Evolutionary conservation across 2,888 invertebrate species (phyloP).

Genomic region (Colletes collaris): DNA sequence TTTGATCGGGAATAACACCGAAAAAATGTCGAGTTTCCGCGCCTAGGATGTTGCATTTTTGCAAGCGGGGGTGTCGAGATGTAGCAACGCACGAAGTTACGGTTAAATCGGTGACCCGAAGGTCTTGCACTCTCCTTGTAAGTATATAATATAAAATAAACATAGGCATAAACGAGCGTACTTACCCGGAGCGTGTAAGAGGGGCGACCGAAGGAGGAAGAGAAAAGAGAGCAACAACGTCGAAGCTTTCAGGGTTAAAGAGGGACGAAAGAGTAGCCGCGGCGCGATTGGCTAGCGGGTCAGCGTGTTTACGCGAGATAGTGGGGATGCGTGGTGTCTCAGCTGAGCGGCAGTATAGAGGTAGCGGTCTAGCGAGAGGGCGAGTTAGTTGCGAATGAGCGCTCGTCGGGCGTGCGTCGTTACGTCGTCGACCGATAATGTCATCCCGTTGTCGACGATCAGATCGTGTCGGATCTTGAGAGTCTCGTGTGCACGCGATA

Average conservation of each 20-base stretch:
- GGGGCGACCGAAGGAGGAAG: slow-evolving; percentile 22
- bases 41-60: too few species aligned
- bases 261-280: slow-evolving; percentile 44
- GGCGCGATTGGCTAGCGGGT: slow-evolving; percentile 64
- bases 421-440: slow-evolving; percentile 74
- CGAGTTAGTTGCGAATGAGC: slow-evolving; percentile 82
- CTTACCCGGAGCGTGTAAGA: background rate
- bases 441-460: slow-evolving; percentile 76
- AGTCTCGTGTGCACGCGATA: slow-evolving; percentile 23
- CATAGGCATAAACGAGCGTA: too few species aligned
- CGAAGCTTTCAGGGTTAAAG: slow-evolving; percentile 45
- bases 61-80: too few species aligned
- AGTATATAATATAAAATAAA: too few species aligned
- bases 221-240: slow-evolving; percentile 60
- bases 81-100: too few species aligned
- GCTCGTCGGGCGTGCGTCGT: slow-evolving; percentile 82
- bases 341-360: slow-evolving; percentile 86
- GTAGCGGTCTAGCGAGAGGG: slow-evolving; percentile 80
- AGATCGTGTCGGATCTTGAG: slow-evolving; percentile 66
- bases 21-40: too few species aligned
- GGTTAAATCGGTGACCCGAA: too few species aligned
- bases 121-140: too few species aligned
- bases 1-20: too few species aligned
- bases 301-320: slow-evolving; percentile 64
- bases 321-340: slow-evolving; percentile 82